Conservation (phyloP, 2,797 vertebrate genomes). For the Chelon auratus region DNA sequence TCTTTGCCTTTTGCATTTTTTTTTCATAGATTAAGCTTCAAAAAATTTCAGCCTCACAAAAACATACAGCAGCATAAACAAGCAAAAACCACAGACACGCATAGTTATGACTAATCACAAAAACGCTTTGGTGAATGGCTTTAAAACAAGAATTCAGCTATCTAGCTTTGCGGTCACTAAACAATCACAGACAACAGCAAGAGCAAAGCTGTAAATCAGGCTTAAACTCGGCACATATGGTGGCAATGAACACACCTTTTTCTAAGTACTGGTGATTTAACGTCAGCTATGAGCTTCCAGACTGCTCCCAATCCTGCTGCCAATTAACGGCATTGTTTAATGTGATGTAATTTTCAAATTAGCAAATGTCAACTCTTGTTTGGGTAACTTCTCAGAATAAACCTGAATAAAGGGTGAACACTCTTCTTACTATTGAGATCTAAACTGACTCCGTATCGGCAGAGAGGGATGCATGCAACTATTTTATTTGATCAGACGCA, state of each 20-base stretch:
- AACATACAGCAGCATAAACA: slow-evolving; percentile 58
- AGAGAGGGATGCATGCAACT: background rate
- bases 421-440: background rate
- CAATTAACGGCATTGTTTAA: slow-evolving; percentile 57
- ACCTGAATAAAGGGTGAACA: slow-evolving; percentile 11
- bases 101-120: slow-evolving; percentile 61
- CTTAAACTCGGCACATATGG: slow-evolving; percentile 63
- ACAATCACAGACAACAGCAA: slow-evolving; percentile 45
- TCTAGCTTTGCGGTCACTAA: background rate
- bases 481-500: slow-evolving; percentile 12
- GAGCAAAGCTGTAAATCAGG: slow-evolving; percentile 61
- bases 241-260: slow-evolving; percentile 65
- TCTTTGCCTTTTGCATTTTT: slow-evolving; percentile 55
- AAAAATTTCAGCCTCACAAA: slow-evolving; percentile 32
- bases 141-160: slow-evolving; percentile 33
- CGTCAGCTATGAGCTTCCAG: slow-evolving; percentile 42
- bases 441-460: background rate
- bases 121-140: slow-evolving; percentile 70
- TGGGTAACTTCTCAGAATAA: slow-evolving; percentile 18
- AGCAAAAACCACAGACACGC: slow-evolving; percentile 54
- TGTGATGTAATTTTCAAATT: slow-evolving; percentile 54
- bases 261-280: slow-evolving; percentile 40
- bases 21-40: slow-evolving; percentile 54
- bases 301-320: slow-evolving; percentile 47
- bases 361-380: slow-evolving; percentile 48